Conservation (phyloP, 2,888 invertebrate genomes). For the Camptogramma bilineatum region DNA sequence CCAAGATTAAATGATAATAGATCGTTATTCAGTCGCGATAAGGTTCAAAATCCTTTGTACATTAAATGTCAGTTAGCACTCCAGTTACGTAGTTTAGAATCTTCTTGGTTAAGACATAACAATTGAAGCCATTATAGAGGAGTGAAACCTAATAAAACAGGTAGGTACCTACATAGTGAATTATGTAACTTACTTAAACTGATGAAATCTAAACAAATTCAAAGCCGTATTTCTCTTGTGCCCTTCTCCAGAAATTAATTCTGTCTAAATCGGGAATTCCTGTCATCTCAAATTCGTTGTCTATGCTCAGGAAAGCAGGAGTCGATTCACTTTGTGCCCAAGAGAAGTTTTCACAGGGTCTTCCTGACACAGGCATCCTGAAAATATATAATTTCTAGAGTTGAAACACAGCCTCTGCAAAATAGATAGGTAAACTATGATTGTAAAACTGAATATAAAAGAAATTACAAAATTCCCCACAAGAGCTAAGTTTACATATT, state of each 20-base stretch:
- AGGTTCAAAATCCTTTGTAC: too few species aligned
- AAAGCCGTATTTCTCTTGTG: conserved; percentile 28
- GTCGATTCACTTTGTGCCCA: conserved; percentile 39
- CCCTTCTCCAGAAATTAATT: conserved; percentile 44
- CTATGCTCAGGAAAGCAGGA: conserved; percentile 41
- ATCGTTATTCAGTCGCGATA: too few species aligned
- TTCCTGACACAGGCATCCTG: conserved; percentile 36
- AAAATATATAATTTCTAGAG: conserved; percentile 28
- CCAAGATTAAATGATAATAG: too few species aligned
- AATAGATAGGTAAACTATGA: too few species aligned
- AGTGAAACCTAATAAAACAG: too few species aligned
- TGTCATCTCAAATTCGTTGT: conserved; percentile 32
- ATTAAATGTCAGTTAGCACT: too few species aligned
- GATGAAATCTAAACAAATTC: conserved; percentile 8
- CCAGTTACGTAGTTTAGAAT: too few species aligned
- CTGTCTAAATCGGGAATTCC: conserved; percentile 41
- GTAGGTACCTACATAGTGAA: too few species aligned
- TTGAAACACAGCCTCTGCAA: background rate
- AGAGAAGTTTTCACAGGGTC: background rate
- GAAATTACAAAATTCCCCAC: background rate
- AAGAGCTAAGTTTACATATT: too few species aligned
- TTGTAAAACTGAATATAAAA: too few species aligned
- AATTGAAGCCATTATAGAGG: too few species aligned
- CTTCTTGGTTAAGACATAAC: too few species aligned
- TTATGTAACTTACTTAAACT: background rate